Evolutionary conservation across 2,888 invertebrate species (phyloP), one percentile per base, ranked within the genome.

Genomic region (Rambutsinella grinnellia): DNA sequence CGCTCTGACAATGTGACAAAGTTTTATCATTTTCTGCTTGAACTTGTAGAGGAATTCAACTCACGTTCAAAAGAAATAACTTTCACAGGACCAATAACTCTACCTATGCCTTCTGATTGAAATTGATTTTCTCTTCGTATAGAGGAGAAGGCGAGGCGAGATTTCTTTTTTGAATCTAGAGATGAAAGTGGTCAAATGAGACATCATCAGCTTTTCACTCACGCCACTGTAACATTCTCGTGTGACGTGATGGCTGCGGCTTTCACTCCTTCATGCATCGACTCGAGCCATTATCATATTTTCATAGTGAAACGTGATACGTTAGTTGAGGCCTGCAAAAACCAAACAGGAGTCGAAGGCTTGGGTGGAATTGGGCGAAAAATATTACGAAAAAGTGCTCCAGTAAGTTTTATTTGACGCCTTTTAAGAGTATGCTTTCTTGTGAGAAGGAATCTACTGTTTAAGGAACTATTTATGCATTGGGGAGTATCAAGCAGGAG

Each of bases 81-180:
- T 70, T 70, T 70, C 70, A 24, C 62, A 63, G 62, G 70, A 70
- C 70, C 70, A 70, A 70, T 70, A 70, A 61, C 70, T 62, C 70
- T 53, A 58, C 56, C 62, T 54, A 62, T 70, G 62, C 56, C 56
- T 46, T 63, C 70, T 70, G 70, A 70, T 70, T 70, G 70, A 70
- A 70, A 62, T 70, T 70, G 62, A 62, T 70, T 70, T 63, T 53
- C 36, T 36, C 61, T 47, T 53, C 60, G 51, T n/a, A n/a, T n/a
- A n/a, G n/a, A n/a, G n/a, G n/a, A n/a, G n/a, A n/a, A n/a, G n/a
- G n/a, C n/a, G 46, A 47, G 60, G 27, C 28, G 36, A 68, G 69
- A 61, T n/a, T n/a, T n/a, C n/a, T n/a, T 69, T 69, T 57, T 53
- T 28, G 61, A 60, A 69, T 61, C 61, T 69, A 21, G n/a, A n/a